phyloP scores from a whole-genome alignment of 2,888 invertebrate species.

The Drosophila neotestacea region DNA sequence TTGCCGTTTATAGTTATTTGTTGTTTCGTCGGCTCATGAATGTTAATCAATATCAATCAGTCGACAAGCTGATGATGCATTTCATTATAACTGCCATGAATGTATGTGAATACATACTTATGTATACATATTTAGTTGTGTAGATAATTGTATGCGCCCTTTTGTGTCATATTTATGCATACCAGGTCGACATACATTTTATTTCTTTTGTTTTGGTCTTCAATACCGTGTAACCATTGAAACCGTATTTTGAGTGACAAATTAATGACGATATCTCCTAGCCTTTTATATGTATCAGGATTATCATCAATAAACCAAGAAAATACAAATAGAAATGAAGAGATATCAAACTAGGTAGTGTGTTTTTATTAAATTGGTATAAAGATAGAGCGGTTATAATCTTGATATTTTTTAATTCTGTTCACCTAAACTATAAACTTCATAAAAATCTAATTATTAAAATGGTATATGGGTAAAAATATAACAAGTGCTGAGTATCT shows the following conservation, averaged over 20 bases:
- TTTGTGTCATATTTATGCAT: slow-evolving; percentile 52
- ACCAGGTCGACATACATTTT: slow-evolving; percentile 46
- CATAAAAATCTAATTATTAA: not conserved
- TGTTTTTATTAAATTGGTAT: not conserved
- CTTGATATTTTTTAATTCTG: not conserved
- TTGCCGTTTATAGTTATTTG: slow-evolving; percentile 37
- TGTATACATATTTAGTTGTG: slow-evolving; percentile 11
- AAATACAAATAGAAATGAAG: not conserved
- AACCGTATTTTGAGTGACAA: not conserved
- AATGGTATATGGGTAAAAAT: too few species aligned
- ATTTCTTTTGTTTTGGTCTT: slow-evolving; percentile 18
- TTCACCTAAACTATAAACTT: not conserved
- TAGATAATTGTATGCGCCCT: slow-evolving; percentile 51
- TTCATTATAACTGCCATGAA: slow-evolving; percentile 51
- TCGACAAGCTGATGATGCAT: slow-evolving; percentile 60
- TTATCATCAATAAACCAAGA: not conserved
- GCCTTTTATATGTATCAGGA: not conserved
- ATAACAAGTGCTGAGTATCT: not conserved
- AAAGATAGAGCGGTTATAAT: not conserved
- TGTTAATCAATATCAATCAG: slow-evolving; percentile 74
- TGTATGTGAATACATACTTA: not conserved
- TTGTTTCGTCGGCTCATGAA: slow-evolving; percentile 51
- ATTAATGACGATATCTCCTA: not conserved
- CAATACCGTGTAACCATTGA: slow-evolving; percentile 1
- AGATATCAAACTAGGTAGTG: not conserved